phyloP scores from a whole-genome alignment of 1,140 invertebrate genomes.

The Spodoptera litura region DNA sequence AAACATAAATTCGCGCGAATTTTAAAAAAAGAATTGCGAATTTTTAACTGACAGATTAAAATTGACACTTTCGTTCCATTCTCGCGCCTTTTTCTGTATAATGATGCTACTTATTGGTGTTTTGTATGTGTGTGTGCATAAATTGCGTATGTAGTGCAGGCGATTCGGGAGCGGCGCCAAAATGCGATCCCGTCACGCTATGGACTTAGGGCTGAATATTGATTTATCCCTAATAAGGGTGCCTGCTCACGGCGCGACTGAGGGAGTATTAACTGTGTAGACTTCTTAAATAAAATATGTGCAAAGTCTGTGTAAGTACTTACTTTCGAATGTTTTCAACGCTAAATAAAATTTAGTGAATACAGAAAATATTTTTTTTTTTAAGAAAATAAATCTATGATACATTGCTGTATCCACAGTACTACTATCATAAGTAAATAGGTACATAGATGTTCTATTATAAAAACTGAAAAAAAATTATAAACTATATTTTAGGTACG shows the following conservation, averaged over 20 bases:
- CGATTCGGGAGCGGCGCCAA: slow-evolving; percentile 53
- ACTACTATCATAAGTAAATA: too few relatives aligned
- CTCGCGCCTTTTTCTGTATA: background rate
- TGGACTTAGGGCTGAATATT: slow-evolving; percentile 67
- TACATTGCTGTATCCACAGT: too few relatives aligned
- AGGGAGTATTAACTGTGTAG: background rate
- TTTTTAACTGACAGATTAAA: background rate
- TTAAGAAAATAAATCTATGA: too few relatives aligned
- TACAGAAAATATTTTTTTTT: too few relatives aligned
- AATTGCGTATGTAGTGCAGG: slow-evolving; percentile 39
- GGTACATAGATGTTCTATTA: too few relatives aligned
- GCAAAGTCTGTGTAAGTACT: too few relatives aligned
- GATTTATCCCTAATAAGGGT: slow-evolving; percentile 67
- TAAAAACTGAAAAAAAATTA: too few relatives aligned
- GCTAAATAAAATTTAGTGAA: too few relatives aligned
- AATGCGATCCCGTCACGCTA: slow-evolving; percentile 36
- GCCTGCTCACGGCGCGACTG: slow-evolving; percentile 5
- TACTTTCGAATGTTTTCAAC: too few relatives aligned
- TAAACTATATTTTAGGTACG: too few relatives aligned
- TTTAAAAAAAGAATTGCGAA: background rate
- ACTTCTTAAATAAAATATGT: too few relatives aligned
- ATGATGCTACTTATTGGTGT: background rate
- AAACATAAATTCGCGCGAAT: background rate
- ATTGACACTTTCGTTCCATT: background rate
- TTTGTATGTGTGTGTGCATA: slow-evolving; percentile 23